Evolutionary conservation across 2,113 vertebrate genomes (phyloP), one percentile per base, ranked within the genome.

Genomic region (Clarias magur): DNA sequence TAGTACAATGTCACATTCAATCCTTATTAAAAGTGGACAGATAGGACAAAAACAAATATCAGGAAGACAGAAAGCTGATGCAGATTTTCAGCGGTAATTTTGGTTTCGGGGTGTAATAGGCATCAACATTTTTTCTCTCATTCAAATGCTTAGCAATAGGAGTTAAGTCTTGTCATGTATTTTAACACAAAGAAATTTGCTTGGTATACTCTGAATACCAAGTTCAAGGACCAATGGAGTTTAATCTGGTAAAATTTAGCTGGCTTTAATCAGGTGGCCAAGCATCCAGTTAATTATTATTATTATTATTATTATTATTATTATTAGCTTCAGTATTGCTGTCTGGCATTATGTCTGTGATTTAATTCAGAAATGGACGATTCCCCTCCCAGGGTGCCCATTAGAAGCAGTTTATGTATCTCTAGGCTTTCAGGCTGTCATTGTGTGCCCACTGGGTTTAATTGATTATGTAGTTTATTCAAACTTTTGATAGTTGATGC

Each of bases 221-320:
- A 72, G 53, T 56, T 42, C 11, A 59, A 84, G 68, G 68, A 25
- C 17, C 30, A 9, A 34, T 62, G 72, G 84, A 38, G 63, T 53
- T 85, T 42, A 78, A 63, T 56, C 38, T 75, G 21, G 30, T 25
- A 62, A 65, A 54, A 63, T 85, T 59, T 78, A 62, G 59, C n/a
- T 63, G 73, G 34, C 16, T 62, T 62, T 42, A 76, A 76, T 85
- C 53, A 76, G 23, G 21, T 3, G 11, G 38, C 72, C 72, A 75
- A 42, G 34, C 70, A 73, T 16, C 34, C 17, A 42, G 6, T 42
- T 42, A 42, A 72, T 38, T 27, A 10, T 83, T 42, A 59, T 59
- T 59, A 68, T 75, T 17, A 73, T 56, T 42, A 9, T 54, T 82
- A 65, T 9, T n/a, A 38, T 38, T 27, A 10, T 83, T 42, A 59